Conservation (phyloP, 2,113 vertebrate species). For the Brachypodius melanocephalos region DNA sequence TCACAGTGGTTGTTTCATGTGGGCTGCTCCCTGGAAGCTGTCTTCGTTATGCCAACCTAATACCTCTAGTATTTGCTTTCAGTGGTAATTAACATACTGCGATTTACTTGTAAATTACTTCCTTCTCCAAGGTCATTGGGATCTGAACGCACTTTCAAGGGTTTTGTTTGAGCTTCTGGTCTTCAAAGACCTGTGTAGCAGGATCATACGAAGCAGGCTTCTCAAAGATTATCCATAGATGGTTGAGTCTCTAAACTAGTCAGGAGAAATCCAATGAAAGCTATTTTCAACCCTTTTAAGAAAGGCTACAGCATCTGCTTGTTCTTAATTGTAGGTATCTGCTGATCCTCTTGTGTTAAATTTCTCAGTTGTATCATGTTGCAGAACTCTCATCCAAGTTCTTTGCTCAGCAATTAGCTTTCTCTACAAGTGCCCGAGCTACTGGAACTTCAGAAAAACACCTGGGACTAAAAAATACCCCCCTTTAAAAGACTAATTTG, state of each 20-base stretch:
- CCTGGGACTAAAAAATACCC: neutral
- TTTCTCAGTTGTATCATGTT: neutral
- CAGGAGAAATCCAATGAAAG: neutral
- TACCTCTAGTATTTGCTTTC: neutral
- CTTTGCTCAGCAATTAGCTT: neutral
- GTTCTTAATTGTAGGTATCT: neutral
- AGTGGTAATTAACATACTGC: neutral
- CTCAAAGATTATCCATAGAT: neutral
- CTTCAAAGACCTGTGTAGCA: neutral
- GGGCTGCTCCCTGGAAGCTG: neutral
- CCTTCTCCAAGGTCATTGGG: neutral
- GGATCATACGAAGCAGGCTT: neutral
- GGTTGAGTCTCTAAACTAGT: neutral
- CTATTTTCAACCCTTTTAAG: neutral
- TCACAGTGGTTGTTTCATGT: neutral
- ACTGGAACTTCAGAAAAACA: neutral
- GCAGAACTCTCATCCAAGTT: neutral
- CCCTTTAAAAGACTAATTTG: neutral
- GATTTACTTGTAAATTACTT: neutral
- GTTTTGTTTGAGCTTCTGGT: neutral
- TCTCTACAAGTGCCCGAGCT: neutral
- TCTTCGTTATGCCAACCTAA: neutral
- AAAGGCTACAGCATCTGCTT: neutral
- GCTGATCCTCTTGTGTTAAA: neutral
- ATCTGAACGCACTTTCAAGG: neutral